A percentile compares a stretch with the other conserved stretches of the same genome.
phyloP scores from a whole-genome alignment of 2,888 invertebrate genomes.

The Acanthosepion pharaonis region DNA sequence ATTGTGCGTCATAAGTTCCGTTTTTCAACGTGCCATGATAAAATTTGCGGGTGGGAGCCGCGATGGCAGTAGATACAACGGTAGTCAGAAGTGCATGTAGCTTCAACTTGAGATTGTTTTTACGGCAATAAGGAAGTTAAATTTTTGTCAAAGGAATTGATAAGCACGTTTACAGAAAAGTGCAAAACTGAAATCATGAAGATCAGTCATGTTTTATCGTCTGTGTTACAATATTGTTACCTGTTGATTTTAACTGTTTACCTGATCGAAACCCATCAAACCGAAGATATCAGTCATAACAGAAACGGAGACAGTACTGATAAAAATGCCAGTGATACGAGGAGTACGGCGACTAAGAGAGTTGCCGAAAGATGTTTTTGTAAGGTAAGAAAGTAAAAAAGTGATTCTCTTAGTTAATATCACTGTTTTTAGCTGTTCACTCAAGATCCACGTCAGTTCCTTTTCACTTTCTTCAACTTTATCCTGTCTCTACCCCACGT shows the following conservation, averaged over 20 bases:
- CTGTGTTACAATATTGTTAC: background rate
- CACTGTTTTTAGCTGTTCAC: background rate
- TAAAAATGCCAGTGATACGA: background rate
- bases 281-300: background rate
- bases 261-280: background rate
- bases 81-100: background rate
- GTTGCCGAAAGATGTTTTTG: constrained; percentile 67
- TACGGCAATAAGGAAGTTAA: background rate
- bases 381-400: constrained; percentile 60
- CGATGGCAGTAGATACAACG: background rate
- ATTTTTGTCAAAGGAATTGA: background rate
- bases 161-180: background rate
- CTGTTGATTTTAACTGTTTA: constrained; percentile 14
- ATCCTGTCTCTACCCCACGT: no score
- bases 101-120: background rate
- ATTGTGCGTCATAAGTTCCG: background rate
- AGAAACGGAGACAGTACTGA: background rate
- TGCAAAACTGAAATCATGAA: background rate
- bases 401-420: background rate
- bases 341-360: constrained; percentile 58
- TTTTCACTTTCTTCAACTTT: background rate
- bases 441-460: background rate
- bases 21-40: background rate
- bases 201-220: background rate
- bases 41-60: background rate